Conservation (phyloP, 2,113 vertebrate species). For the Macaca fascicularis region DNA sequence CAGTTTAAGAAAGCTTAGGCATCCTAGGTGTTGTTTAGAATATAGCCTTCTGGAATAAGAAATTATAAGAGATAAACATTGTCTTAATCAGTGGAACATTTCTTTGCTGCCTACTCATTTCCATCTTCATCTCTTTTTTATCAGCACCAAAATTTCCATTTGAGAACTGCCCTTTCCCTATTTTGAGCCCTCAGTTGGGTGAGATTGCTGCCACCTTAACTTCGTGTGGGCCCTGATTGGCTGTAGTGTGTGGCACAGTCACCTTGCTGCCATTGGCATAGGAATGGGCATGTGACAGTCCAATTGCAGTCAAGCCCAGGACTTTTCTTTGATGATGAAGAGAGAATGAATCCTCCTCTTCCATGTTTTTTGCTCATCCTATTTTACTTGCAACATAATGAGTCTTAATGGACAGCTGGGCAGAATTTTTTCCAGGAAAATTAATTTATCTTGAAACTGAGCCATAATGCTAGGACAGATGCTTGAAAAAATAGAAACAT, state of each 20-base stretch:
- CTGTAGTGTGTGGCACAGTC: background rate
- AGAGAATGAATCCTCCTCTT: background rate
- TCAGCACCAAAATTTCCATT: background rate
- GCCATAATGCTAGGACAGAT: background rate
- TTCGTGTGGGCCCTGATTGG: background rate
- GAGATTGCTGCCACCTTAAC: background rate
- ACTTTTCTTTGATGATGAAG: background rate
- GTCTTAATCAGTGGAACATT: background rate
- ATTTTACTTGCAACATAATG: background rate
- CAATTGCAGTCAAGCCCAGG: background rate
- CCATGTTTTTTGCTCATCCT: background rate
- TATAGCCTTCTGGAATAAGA: background rate
- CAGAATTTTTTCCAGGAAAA: background rate
- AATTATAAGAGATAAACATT: background rate
- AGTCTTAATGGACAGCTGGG: background rate
- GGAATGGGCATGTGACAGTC: too few species aligned
- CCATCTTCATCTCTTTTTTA: background rate
- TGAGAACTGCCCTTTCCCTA: background rate
- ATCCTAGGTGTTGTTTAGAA: background rate
- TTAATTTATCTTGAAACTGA: slow-evolving; percentile 7
- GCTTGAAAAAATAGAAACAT: background rate
- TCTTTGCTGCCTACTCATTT: background rate
- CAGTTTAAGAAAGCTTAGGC: background rate
- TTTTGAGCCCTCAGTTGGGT: background rate
- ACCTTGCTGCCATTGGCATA: too few species aligned